Evolutionary conservation across 2,888 invertebrate genomes (phyloP).

Genomic region (Hetaerina titia): DNA sequence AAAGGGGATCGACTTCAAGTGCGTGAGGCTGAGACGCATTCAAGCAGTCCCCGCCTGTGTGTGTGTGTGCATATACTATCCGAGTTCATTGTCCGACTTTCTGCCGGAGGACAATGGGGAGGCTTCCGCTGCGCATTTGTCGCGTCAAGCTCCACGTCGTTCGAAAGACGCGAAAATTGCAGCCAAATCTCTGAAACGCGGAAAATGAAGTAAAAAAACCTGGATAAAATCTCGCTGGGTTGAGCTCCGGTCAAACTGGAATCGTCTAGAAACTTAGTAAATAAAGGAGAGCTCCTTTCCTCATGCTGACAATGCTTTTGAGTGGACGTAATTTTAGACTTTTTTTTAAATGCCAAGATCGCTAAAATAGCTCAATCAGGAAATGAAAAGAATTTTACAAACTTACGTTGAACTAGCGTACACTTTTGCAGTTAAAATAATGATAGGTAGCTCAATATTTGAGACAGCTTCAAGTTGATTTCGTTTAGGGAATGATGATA

Average conservation of each 20-base stretch:
- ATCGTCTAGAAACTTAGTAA: neutral
- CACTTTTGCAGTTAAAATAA: too few relatives aligned
- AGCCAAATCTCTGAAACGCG: neutral
- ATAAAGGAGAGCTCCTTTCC: neutral
- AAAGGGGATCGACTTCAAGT: conserved; percentile 41
- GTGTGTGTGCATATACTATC: neutral
- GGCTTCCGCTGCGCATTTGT: neutral
- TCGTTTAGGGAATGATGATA: too few relatives aligned
- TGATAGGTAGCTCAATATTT: too few relatives aligned
- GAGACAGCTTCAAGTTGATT: too few relatives aligned
- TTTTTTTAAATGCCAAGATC: neutral
- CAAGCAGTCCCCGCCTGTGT: neutral
- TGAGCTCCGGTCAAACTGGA: neutral
- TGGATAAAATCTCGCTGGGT: neutral
- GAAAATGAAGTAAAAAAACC: neutral
- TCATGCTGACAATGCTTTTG: neutral
- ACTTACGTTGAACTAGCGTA: too few relatives aligned
- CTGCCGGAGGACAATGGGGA: neutral
- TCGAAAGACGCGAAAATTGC: neutral
- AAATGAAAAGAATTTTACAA: too few relatives aligned
- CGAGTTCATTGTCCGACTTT: conserved; percentile 55
- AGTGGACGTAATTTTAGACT: neutral
- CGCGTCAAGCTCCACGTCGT: neutral
- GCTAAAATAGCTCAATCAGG: too few relatives aligned
- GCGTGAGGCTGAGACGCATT: conserved; percentile 17